A percentile compares a stretch with the other conserved stretches of the same genome.
These are phyloP conservation scores for Enteromius trimaculatus DNA, from an alignment of 2,797 vertebrate species.

Conservation along the genomic window DNA sequence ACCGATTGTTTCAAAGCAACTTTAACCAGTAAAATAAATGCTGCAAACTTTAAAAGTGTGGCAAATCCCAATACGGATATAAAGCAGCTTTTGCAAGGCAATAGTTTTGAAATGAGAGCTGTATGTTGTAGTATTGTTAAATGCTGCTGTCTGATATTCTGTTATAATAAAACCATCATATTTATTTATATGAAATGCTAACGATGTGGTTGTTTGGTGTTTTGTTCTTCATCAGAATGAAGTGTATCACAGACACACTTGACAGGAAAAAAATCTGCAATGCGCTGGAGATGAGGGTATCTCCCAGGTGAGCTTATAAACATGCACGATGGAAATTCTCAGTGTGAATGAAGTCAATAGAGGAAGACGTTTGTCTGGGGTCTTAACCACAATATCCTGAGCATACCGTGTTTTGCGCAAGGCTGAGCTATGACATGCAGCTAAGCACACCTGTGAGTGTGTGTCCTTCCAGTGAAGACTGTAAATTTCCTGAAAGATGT, in stretches of 20 bases:
- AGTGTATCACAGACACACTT: not conserved
- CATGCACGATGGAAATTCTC: constrained; percentile 47
- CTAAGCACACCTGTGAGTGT: constrained; percentile 45
- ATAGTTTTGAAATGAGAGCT: not conserved
- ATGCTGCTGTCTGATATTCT: not conserved
- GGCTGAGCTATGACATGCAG: constrained; percentile 21
- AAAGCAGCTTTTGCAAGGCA: not conserved
- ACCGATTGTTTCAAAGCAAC: not conserved
- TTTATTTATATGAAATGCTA: not conserved
- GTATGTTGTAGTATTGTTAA: not conserved
- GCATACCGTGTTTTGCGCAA: constrained; percentile 60
- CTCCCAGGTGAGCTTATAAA: constrained; percentile 37
- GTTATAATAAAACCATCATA: not conserved
- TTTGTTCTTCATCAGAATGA: not conserved
- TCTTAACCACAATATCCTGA: constrained; percentile 80
- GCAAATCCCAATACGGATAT: not conserved
- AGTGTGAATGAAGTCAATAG: constrained; percentile 63
- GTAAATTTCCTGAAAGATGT: constrained; percentile 45
- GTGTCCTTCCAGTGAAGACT: constrained; percentile 19
- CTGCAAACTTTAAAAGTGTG: not conserved
- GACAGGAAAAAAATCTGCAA: not conserved
- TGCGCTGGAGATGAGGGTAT: not conserved
- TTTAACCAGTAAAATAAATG: not conserved
- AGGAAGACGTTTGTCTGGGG: constrained; percentile 75
- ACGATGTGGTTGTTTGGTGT: not conserved